phyloP scores from a whole-genome alignment of 2,113 vertebrate genomes.

The Tautogolabrus adspersus region DNA sequence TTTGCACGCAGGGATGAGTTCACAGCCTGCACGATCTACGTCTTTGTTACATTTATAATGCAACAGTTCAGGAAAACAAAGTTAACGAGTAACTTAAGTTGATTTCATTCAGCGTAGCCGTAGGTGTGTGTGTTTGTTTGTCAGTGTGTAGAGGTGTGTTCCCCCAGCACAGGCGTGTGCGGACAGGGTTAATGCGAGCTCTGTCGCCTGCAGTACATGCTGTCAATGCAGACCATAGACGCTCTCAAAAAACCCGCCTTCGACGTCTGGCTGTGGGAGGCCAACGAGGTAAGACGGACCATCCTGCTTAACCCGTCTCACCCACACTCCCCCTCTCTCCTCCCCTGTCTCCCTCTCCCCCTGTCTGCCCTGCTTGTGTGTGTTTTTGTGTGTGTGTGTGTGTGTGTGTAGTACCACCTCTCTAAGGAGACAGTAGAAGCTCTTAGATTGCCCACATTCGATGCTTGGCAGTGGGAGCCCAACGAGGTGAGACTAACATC shows the following conservation, averaged over 20 bases:
- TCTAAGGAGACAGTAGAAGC: slow-evolving; percentile 93
- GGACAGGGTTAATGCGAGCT: slow-evolving; percentile 70
- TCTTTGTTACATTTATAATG: neutral
- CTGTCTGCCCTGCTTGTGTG: slow-evolving; percentile 31
- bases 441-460: slow-evolving; percentile 91
- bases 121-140: neutral
- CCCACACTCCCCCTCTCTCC: slow-evolving; percentile 41
- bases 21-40: no score
- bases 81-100: no score
- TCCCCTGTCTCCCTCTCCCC: slow-evolving; percentile 1
- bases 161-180: slow-evolving; percentile 48
- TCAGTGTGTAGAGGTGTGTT: slow-evolving; percentile 13
- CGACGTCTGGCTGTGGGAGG: slow-evolving; percentile 79
- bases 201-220: slow-evolving; percentile 79
- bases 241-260: slow-evolving; percentile 78
- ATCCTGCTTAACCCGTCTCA: slow-evolving; percentile 23
- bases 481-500: slow-evolving; percentile 88
- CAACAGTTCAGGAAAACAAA: no score
- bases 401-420: slow-evolving; percentile 88
- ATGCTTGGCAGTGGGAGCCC: slow-evolving; percentile 96
- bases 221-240: slow-evolving; percentile 77
- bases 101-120: no score
- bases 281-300: slow-evolving; percentile 74
- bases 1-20: no score
- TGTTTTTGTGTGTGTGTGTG: slow-evolving; percentile 52